phyloP scores from a whole-genome alignment of 1,140 invertebrate genomes.

The Acromyrmex charruanus region DNA sequence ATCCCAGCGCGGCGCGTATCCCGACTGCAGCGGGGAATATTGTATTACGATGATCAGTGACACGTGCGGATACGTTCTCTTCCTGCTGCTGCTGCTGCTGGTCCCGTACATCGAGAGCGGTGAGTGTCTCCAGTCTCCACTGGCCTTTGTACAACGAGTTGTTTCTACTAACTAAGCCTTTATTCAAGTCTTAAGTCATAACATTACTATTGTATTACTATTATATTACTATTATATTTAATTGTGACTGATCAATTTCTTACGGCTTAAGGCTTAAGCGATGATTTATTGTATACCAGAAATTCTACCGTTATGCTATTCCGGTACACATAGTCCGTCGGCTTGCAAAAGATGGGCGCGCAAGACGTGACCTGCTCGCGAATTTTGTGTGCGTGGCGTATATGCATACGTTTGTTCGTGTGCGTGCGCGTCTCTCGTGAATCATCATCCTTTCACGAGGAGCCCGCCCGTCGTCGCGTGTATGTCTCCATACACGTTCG shows the following conservation, averaged over 20 bases:
- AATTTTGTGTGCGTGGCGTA: neutral
- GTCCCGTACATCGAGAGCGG: slow-evolving; percentile 86
- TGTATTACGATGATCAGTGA: slow-evolving; percentile 85
- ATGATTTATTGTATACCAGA: no score
- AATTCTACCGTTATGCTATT: neutral
- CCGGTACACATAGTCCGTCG: neutral
- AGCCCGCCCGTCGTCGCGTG: slow-evolving; percentile 48
- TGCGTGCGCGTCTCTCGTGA: slow-evolving; percentile 38
- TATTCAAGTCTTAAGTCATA: no score
- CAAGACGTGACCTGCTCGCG: neutral
- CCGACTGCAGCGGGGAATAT: slow-evolving; percentile 73
- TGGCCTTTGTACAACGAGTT: no score
- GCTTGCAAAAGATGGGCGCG: neutral
- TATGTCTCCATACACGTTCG: slow-evolving; percentile 47
- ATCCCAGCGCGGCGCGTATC: slow-evolving; percentile 48
- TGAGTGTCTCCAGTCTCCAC: slow-evolving; percentile 71
- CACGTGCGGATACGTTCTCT: slow-evolving; percentile 84
- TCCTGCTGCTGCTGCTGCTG: slow-evolving; percentile 84
- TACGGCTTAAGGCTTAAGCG: no score
- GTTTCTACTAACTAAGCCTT: no score
- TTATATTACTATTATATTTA: no score
- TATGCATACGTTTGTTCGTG: neutral
- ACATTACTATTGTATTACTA: no score
- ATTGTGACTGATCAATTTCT: no score
- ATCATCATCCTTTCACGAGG: slow-evolving; percentile 70